These are phyloP conservation scores for Drosophila albomicans DNA, from an alignment of 1,140 invertebrate species.

Conservation along the genomic window DNA sequence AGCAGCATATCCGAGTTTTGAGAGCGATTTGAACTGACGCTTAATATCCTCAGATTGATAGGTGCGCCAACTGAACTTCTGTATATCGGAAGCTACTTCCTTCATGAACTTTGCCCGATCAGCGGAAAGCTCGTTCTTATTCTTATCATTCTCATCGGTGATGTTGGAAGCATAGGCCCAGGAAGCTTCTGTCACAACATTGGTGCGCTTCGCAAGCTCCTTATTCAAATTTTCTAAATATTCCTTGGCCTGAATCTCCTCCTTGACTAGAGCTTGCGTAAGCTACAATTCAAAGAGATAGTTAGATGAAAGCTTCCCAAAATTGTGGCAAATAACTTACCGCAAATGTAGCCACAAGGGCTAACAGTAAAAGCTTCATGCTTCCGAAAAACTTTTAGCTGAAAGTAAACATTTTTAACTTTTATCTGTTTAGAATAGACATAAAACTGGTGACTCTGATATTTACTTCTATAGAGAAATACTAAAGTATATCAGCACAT, in stretches of 20 bases:
- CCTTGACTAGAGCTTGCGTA: slow-evolving; percentile 74
- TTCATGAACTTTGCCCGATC: slow-evolving; percentile 82
- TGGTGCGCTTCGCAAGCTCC: slow-evolving; percentile 86
- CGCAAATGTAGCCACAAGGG: slow-evolving; percentile 67
- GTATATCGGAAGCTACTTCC: slow-evolving; percentile 86
- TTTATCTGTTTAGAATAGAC: slow-evolving; percentile 37
- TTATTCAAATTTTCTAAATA: slow-evolving; percentile 88
- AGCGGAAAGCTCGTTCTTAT: slow-evolving; percentile 85
- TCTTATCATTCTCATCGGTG: slow-evolving; percentile 89
- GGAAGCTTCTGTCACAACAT: slow-evolving; percentile 86
- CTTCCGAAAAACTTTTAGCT: slow-evolving; percentile 52
- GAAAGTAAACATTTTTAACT: slow-evolving; percentile 50
- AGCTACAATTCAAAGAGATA: slow-evolving; percentile 32
- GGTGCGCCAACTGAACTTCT: slow-evolving; percentile 88
- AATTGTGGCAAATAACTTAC: slow-evolving; percentile 46
- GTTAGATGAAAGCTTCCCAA: not conserved
- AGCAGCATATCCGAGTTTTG: slow-evolving; percentile 89
- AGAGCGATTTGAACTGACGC: slow-evolving; percentile 89
- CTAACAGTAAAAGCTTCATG: slow-evolving; percentile 70
- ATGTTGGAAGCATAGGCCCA: slow-evolving; percentile 92
- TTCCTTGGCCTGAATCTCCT: slow-evolving; percentile 87
- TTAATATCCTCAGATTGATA: slow-evolving; percentile 87
- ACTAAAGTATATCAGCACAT: not conserved
- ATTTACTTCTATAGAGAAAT: slow-evolving; percentile 2
- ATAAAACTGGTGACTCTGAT: slow-evolving; percentile 44